Evolutionary conservation across 2,113 vertebrate genomes (phyloP), one percentile per base, ranked within the genome.

Genomic region (Beaufortia kweichowensis): DNA sequence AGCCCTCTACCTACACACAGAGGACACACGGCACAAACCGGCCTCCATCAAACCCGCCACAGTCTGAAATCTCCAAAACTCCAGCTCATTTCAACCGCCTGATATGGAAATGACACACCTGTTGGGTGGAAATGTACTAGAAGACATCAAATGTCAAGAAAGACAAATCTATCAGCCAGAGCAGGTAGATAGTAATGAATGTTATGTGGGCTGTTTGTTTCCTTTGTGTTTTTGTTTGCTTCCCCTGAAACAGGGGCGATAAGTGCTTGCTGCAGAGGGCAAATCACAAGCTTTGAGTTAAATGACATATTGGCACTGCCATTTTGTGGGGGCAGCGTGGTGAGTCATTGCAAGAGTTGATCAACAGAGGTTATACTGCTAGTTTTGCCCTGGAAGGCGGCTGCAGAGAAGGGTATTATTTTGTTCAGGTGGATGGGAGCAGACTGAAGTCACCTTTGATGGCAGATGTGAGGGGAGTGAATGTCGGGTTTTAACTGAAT

Each of bases 261-360:
- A 79, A 79, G 68, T 57, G 76, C 57, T 78, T 24, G 6, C 67
- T 41, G 61, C 50, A 78, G 66, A 70, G 68, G 41, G 68, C 43
- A 28, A 79, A 79, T 65, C 60, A 24, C 29, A 72, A 12, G 46
- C 41, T 41, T 64, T 39, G 77, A 67, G 33, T 64, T 66, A 59
- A 62, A 43, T 70, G 46, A 75, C 68, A 61, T 76, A 78, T 33
- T 60, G 48, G 68, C 78, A 69, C 79, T 64, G 65, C 41, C 73
- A 79, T 79, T 76, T 83, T 60, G 61, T 79, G 74, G 75, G 70
- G 79, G 74, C 61, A 73, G 78, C 23, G 15, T 35, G 17, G 77
- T 83, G 82, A 84, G 76, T 85, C 82, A 84, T 63, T 78, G 65
- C 31, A 75, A 75, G 41, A n/a, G 78, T 68, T 80, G 87, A 85